Conservation (phyloP, 2,113 vertebrate species). For the Trochalopteron elliotii region DNA sequence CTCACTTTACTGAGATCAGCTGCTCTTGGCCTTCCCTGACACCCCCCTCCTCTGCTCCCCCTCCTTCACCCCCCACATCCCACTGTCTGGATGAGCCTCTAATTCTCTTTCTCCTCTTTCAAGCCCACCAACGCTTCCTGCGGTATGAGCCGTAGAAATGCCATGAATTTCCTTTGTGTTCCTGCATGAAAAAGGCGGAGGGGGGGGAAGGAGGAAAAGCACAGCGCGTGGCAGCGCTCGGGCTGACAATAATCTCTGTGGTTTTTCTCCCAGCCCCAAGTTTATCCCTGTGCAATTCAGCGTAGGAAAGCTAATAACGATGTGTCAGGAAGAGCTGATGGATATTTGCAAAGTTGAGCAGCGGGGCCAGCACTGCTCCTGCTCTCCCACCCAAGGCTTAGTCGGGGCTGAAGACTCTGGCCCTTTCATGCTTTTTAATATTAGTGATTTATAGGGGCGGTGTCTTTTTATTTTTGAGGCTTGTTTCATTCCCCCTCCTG, state of each 20-base stretch:
- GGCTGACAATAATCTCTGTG: conserved; percentile 51
- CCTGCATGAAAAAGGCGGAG: neutral
- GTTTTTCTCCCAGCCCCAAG: conserved; percentile 62
- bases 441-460: neutral
- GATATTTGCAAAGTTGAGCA: conserved; percentile 27
- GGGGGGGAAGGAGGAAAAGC: neutral
- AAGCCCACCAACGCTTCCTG: conserved; percentile 44
- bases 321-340: conserved; percentile 61
- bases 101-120: conserved; percentile 52
- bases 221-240: neutral
- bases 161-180: conserved; percentile 43
- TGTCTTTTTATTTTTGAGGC: neutral
- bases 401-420: neutral
- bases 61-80: neutral
- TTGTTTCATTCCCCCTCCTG: neutral
- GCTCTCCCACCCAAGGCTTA: neutral
- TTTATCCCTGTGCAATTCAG: conserved; percentile 71
- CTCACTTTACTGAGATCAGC: conserved; percentile 49
- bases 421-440: neutral
- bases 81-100: conserved; percentile 42
- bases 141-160: conserved; percentile 30
- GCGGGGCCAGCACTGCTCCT: neutral
- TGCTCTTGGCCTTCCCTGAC: neutral
- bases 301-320: conserved; percentile 66
- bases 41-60: neutral